Conservation (phyloP, 2,113 vertebrate genomes). For the Tupaia chinensis region DNA sequence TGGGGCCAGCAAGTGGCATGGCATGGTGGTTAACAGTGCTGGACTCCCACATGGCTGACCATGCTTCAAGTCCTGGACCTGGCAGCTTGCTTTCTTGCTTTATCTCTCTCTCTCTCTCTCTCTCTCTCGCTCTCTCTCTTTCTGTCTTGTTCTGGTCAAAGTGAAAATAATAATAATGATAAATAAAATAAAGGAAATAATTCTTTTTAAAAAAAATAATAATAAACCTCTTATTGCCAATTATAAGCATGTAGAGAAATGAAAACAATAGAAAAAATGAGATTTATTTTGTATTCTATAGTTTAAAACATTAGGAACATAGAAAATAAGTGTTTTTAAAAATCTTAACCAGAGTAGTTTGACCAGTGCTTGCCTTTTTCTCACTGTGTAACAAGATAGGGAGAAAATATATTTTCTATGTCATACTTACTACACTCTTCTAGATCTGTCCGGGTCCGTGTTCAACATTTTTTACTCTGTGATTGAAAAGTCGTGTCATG, state of each 20-base stretch:
- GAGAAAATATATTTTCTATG: conserved; percentile 22
- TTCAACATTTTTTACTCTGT: conserved; percentile 29
- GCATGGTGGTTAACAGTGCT: too few species aligned
- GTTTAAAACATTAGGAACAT: conserved; percentile 40
- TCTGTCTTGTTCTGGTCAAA: too few species aligned
- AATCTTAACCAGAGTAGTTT: conserved; percentile 22
- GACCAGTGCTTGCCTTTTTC: not conserved
- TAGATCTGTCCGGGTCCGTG: conserved; percentile 19
- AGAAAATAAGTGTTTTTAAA: conserved; percentile 5
- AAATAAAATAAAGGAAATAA: too few species aligned
- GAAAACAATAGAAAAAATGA: not conserved
- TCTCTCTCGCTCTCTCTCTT: too few species aligned
- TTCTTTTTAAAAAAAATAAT: too few species aligned
- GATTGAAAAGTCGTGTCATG: not conserved
- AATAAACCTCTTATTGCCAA: not conserved
- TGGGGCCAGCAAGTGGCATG: too few species aligned
- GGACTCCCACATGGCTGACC: too few species aligned
- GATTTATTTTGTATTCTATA: not conserved
- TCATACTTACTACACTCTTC: not conserved
- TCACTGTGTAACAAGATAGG: not conserved
- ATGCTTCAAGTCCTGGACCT: too few species aligned
- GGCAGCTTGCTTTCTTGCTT: too few species aligned
- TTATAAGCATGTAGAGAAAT: not conserved
- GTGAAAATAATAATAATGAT: too few species aligned
- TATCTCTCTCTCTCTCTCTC: too few species aligned